Evolutionary conservation across 2,797 vertebrate genomes (phyloP).

Genomic region (Alfaro cultratus): DNA sequence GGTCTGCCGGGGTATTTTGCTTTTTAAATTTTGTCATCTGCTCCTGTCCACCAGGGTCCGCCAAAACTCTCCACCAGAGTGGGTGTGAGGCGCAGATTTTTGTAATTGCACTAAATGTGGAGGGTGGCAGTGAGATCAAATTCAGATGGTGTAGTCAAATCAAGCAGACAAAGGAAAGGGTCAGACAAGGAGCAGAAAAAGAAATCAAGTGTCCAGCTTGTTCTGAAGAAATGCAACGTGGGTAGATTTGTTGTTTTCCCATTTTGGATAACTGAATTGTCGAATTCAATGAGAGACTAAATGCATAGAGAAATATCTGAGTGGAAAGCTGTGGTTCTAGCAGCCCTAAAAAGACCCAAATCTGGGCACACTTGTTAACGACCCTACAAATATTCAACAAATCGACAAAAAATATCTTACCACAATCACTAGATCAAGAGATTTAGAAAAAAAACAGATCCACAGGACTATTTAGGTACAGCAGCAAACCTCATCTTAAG

Average conservation of each 20-base stretch:
- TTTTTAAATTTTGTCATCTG: neutral
- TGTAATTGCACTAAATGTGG: neutral
- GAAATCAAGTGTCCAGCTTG: neutral
- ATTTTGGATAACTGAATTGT: neutral
- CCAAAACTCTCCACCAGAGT: neutral
- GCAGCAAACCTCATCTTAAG: conserved; percentile 24
- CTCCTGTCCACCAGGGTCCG: neutral
- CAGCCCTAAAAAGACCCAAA: neutral
- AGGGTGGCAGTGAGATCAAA: neutral
- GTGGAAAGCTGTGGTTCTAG: neutral
- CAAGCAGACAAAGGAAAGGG: neutral
- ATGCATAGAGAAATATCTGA: neutral
- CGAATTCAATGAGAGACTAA: neutral
- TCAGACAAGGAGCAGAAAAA: neutral
- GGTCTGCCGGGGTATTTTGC: neutral
- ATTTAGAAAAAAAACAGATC: conserved; percentile 13
- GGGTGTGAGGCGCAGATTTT: neutral
- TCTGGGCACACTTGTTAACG: neutral
- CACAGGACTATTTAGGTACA: conserved; percentile 7
- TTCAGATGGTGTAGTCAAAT: neutral
- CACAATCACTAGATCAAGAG: conserved; percentile 5
- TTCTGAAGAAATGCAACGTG: neutral
- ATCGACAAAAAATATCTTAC: neutral
- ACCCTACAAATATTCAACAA: neutral
- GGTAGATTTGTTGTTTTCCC: neutral